A percentile compares a stretch with the other conserved stretches of the same genome.
Conservation (phyloP, 2,797 vertebrate genomes). For the Tamandua tetradactyla region DNA sequence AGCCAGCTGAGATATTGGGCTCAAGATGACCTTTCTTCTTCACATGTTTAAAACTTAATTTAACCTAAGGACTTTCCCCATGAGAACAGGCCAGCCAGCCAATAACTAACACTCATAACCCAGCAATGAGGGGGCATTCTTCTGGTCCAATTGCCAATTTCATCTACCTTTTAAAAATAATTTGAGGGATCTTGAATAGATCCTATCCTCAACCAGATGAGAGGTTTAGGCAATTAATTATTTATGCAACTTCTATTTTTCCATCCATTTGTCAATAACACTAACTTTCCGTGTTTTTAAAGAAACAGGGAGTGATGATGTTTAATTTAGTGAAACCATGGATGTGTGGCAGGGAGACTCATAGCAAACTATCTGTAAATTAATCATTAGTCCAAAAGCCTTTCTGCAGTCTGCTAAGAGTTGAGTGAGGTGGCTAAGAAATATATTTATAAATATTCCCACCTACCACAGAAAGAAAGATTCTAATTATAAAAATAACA, state of each 20-base stretch:
- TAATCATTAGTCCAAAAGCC: background rate
- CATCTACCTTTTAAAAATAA: background rate
- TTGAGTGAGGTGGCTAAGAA: background rate
- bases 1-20: background rate
- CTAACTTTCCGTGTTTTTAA: background rate
- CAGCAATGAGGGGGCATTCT: background rate
- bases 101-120: background rate
- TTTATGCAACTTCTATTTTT: background rate
- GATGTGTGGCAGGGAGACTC: background rate
- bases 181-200: background rate
- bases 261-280: background rate
- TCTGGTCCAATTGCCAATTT: too few species aligned
- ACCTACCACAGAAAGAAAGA: background rate
- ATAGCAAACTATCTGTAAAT: background rate
- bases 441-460: background rate
- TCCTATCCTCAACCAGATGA: background rate
- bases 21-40: background rate
- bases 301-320: background rate
- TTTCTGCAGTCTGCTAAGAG: background rate
- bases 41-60: background rate
- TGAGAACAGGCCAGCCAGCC: background rate
- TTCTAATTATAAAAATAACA: too few species aligned
- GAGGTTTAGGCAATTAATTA: background rate
- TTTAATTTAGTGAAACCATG: background rate
- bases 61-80: background rate